Conservation (phyloP, 2,797 vertebrate genomes). For the Manis pentadactyla region DNA sequence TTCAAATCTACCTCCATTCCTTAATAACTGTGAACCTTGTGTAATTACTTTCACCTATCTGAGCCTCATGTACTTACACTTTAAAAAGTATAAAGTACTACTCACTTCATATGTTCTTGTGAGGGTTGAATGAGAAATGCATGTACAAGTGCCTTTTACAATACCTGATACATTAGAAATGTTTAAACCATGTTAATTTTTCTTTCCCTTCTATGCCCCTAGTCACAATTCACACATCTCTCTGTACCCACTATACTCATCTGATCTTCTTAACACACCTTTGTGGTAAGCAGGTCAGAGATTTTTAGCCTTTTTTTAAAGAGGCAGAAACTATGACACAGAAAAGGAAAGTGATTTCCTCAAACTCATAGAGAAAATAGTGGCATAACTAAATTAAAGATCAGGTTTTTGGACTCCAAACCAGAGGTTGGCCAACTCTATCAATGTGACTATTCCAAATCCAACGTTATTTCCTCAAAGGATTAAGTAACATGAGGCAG, state of each 20-base stretch:
- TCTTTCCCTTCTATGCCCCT: neutral
- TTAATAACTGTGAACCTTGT: neutral
- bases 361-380: conserved; percentile 35
- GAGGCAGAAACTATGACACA: neutral
- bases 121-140: neutral
- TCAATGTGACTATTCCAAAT: neutral
- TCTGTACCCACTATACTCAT: neutral
- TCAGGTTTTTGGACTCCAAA: neutral
- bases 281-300: neutral
- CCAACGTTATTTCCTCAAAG: conserved; percentile 14
- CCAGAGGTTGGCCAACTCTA: conserved; percentile 23
- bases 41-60: conserved; percentile 14
- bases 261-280: neutral
- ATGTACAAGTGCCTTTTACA: neutral
- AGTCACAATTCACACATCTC: neutral
- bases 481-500: neutral
- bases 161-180: neutral
- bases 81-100: neutral
- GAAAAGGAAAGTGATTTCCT: conserved; percentile 23
- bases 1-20: neutral
- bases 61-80: neutral
- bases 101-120: neutral
- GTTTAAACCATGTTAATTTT: neutral
- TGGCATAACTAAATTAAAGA: neutral
- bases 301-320: conserved; percentile 5